Percentiles rank a stretch among this genome's conserved stretches.
phyloP scores from a whole-genome alignment of 2,797 vertebrate species.

The Mareca penelope region DNA sequence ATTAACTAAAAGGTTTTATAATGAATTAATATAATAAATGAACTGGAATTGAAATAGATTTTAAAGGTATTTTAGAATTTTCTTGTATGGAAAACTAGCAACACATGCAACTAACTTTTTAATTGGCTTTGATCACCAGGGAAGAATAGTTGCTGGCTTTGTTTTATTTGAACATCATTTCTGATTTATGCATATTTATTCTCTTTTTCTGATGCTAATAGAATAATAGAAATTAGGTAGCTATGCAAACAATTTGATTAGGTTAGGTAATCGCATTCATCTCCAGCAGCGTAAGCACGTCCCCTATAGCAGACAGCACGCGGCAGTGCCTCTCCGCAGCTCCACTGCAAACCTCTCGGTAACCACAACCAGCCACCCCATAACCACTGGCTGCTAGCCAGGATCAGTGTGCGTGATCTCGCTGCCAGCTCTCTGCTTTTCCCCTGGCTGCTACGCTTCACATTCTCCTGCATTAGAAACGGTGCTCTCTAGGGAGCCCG shows the following conservation, averaged over 20 bases:
- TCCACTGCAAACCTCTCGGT: background rate
- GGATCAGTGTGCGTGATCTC: fast-evolving
- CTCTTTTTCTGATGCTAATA: background rate
- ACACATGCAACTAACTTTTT: background rate
- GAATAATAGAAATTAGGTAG: background rate
- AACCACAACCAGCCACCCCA: too few species aligned
- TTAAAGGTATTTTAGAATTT: conserved; percentile 36
- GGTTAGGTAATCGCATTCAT: background rate
- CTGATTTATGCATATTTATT: background rate
- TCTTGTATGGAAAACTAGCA: background rate
- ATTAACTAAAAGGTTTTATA: conserved; percentile 59
- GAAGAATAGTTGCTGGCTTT: background rate
- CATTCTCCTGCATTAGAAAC: background rate
- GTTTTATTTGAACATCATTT: background rate
- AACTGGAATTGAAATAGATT: conserved; percentile 28
- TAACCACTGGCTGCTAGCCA: fast-evolving
- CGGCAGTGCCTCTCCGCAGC: background rate
- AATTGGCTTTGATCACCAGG: conserved; percentile 32
- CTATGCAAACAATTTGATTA: background rate
- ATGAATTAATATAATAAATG: conserved; percentile 32
- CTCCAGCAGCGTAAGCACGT: background rate
- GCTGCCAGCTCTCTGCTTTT: background rate
- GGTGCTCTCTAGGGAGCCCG: background rate
- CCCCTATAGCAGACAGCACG: background rate
- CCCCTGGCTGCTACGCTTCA: fast-evolving